Base-by-base conservation (phyloP, 2,113 vertebrate species). In the Puffinus mauretanicus region DNA sequence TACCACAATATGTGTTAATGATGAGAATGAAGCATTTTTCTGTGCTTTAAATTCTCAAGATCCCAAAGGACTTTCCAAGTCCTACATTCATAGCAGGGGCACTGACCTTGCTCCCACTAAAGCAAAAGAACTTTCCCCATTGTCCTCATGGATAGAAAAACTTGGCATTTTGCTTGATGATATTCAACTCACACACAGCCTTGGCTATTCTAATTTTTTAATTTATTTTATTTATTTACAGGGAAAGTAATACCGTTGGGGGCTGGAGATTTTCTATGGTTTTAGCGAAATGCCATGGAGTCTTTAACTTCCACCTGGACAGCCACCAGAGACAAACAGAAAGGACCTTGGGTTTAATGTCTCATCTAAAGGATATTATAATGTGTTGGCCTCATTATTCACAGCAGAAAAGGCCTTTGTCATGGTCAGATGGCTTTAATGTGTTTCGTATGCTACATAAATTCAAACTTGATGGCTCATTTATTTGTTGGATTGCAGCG, bases 361-460 rank as follows among this genome's bases (percentile, higher is more conserved):
- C 97, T 98, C 97, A 95, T 98, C 97, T 72, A 92, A 98, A 98
- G 97, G 98, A 97, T 98, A 98, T 98, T 98, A 90, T 97, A 97
- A 97, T 70, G 57, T 29, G 64, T 85, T 88, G 97, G 97, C 97
- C 97, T 98, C 98, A 98, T 98, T 98, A 98, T 98, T 98, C 98
- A 98, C 97, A 97, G 97, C 97, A 98, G 97, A 97, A 98, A 97
- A 97, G 97, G 97, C 98, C 98, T 98, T 97, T 98, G 98, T 98
- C 98, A 98, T 98, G 98, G 98, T 98, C 98, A 98, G 97, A 98
- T 98, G 98, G 97, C 97, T 98, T 98, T 98, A 98, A 98, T 98
- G 97, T 96, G 97, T 98, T 98, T 98, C 94, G 95, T 97, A 98
- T 98, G 98, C 98, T 98, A 98, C 98, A 98, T 98, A 98, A 98